These are phyloP conservation scores for Drosophila stalkeri DNA, from an alignment of 2,888 invertebrate genomes.

Conservation along the genomic window DNA sequence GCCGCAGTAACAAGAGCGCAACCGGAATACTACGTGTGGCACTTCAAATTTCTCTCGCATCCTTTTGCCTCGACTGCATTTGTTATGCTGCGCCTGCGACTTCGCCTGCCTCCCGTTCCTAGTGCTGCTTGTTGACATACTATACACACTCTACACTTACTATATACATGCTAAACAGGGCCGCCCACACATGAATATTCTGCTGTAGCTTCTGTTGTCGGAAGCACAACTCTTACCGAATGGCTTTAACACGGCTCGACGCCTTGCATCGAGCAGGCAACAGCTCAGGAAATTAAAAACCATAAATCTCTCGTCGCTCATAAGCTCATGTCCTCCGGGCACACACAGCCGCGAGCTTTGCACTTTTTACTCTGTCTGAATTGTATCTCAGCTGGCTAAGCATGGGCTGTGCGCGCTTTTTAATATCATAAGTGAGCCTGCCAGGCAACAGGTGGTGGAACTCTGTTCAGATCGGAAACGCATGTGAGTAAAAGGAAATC, in stretches of 20 bases:
- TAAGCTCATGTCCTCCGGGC: constrained; percentile 51
- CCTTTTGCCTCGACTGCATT: constrained; percentile 61
- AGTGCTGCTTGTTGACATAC: constrained; percentile 47
- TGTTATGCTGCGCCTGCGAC: constrained; percentile 12
- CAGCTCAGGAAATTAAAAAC: constrained; percentile 84
- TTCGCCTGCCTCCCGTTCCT: constrained; percentile 1
- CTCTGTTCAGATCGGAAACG: constrained; percentile 32
- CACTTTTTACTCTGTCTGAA: constrained; percentile 31
- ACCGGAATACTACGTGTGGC: constrained; percentile 80
- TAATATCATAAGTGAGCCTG: constrained; percentile 68
- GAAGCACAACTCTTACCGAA: constrained; percentile 42
- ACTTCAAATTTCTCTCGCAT: constrained; percentile 77
- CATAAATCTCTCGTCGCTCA: constrained; percentile 81
- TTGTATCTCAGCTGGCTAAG: constrained; percentile 41
- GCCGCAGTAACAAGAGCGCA: constrained; percentile 34
- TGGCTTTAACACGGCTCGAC: constrained; percentile 48
- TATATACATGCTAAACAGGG: constrained; percentile 46
- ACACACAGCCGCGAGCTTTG: constrained; percentile 38
- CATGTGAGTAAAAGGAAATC: constrained; percentile 30
- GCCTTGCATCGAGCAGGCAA: constrained; percentile 43
- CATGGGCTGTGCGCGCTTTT: constrained; percentile 38
- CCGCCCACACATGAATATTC: constrained; percentile 34
- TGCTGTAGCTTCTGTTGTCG: constrained; percentile 9
- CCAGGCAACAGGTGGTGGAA: constrained; percentile 58
- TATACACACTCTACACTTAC: constrained; percentile 42